Base-by-base conservation (phyloP, 2,888 invertebrate genomes). In the Automeris io region DNA sequence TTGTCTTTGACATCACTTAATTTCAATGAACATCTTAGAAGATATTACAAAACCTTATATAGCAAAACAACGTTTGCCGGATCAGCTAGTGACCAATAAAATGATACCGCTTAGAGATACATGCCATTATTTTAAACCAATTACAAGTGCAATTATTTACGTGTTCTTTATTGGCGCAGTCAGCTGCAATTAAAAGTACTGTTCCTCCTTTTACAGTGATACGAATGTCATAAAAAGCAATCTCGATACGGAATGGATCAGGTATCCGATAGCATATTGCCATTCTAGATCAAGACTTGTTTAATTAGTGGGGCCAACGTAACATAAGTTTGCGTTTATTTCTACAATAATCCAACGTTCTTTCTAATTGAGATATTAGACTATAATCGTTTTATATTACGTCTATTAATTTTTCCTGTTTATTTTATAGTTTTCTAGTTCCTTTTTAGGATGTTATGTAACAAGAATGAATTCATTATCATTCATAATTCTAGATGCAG, bases 281-380 rank as follows among this genome's bases (percentile, higher is more conserved):
- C 59, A 71, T 78, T 72, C 71, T 76, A 70, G 72, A 70, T 60
- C 62, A 61, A 47, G 61, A 61, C 57, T 51, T 67, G 62, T 66
- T 71, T 80, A 80, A 81, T 85, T 79, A 75, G 69, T 76, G 77
- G 74, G 62, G 69, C 65, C 57, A 64, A 70, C 54, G 63, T 73
- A 75, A 78, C 72, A 69, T 76, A 77, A 76, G 67, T 47, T 51
- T 47, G 44, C 51, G 52, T 62, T 59, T 63, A 58, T 68, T 70
- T 75, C 69, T 74, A 18, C 26, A 32, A 12, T 41, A 42, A 39
- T 35, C 51, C 63, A 75, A 70, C 82, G 81, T 83, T 81, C 80
- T 74, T 70, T 67, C 58, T 67, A 70, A 72, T 77, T 73, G 76
- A 78, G 72, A 72, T 80, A 76, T 76, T 75, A 73, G 16, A 37